Percentiles rank a stretch among this genome's conserved stretches.
Evolutionary conservation across 2,113 vertebrate species (phyloP).

Genomic region (Taurulus bubalis): DNA sequence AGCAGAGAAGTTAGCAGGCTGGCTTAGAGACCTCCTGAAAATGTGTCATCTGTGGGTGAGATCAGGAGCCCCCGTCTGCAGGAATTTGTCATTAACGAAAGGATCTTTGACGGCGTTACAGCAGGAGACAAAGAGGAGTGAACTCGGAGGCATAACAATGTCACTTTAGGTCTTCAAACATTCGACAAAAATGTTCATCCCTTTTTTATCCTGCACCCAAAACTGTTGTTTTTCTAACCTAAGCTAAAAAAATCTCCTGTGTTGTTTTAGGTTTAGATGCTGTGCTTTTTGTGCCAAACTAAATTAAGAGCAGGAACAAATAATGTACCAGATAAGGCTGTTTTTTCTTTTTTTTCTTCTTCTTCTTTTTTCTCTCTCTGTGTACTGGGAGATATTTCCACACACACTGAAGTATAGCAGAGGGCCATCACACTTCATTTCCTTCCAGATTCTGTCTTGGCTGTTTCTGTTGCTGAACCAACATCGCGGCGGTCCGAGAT

Average conservation of each 20-base stretch:
- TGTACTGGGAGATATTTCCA: constrained; percentile 33
- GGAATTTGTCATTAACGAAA: constrained; percentile 46
- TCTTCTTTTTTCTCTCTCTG: neutral
- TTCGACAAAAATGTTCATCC: constrained; percentile 18
- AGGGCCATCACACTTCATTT: constrained; percentile 72
- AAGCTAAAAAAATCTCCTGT: constrained; percentile 39
- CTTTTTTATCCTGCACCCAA: constrained; percentile 34
- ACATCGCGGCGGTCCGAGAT: constrained; percentile 66
- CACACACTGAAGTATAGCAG: constrained; percentile 48
- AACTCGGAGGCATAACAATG: constrained; percentile 25
- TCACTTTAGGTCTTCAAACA: constrained; percentile 31
- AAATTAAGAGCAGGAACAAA: constrained; percentile 47
- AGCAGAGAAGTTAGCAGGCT: constrained; percentile 53
- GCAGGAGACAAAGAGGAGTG: constrained; percentile 23
- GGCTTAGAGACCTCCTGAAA: constrained; percentile 47
- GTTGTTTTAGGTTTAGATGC: constrained; percentile 41
- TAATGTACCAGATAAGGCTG: constrained; percentile 18
- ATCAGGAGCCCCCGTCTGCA: constrained; percentile 48
- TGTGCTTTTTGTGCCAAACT: constrained; percentile 42
- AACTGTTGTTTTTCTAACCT: constrained; percentile 40
- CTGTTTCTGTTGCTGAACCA: constrained; percentile 68
- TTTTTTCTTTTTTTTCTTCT: neutral
- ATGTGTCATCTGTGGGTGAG: constrained; percentile 54
- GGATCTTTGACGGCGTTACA: constrained; percentile 29
- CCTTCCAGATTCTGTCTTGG: constrained; percentile 53